Evolutionary conservation across 64 coral and sea anemone species (phyloP).

Genomic region (Astreopora myriophthalma): DNA sequence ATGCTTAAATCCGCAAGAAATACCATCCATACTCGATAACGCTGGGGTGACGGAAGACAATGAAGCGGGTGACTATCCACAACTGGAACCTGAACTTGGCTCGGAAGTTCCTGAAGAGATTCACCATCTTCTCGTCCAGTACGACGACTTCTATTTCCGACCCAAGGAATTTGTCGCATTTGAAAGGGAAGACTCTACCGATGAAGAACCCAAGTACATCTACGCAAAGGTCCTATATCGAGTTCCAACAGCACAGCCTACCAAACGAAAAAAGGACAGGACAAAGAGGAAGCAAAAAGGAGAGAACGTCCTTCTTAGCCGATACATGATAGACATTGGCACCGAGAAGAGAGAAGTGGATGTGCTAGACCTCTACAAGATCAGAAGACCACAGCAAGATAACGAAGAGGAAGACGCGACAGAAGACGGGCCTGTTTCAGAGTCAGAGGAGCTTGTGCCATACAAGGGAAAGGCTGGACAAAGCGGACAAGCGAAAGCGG

Average conservation of each 20-base stretch:
- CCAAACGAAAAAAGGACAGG: conserved; percentile 62
- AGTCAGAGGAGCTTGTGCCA: conserved; percentile 52
- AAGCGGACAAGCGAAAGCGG: not conserved
- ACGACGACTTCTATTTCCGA: conserved; percentile 78
- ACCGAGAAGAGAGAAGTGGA: conserved; percentile 67
- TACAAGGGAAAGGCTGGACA: conserved; percentile 15
- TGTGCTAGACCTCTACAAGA: conserved; percentile 86
- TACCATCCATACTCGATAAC: conserved; percentile 58
- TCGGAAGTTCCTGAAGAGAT: conserved; percentile 56
- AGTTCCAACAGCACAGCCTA: conserved; percentile 34
- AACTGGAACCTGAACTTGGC: conserved; percentile 38
- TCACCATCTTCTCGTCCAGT: conserved; percentile 71
- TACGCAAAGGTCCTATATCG: conserved; percentile 71
- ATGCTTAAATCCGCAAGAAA: conserved; percentile 51
- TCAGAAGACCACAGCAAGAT: conserved; percentile 41
- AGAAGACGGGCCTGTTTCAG: not conserved
- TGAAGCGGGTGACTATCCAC: not conserved
- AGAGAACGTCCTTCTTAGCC: conserved; percentile 58
- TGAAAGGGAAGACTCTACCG: conserved; percentile 68
- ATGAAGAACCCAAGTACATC: conserved; percentile 63
- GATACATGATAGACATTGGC: conserved; percentile 65
- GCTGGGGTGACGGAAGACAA: conserved; percentile 45
- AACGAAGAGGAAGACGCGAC: not conserved
- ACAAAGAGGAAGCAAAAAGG: conserved; percentile 51
- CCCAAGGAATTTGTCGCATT: conserved; percentile 80